Evolutionary conservation across 2,888 invertebrate species (phyloP).

Genomic region (Cantharis lateralis): DNA sequence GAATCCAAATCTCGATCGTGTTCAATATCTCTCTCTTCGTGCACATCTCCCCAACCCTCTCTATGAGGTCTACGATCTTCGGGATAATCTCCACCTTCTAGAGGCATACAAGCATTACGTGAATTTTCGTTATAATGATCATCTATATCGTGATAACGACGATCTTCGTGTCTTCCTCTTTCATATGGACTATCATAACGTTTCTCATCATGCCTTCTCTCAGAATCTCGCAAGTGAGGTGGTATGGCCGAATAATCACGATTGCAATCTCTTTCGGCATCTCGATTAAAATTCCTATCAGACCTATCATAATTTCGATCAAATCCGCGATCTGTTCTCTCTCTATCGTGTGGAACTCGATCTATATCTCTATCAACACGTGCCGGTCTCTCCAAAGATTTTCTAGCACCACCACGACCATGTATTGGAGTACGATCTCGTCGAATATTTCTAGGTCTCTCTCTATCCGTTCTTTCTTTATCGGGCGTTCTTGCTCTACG

Average conservation of each 20-base stretch:
- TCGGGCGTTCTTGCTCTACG: constrained; percentile 56
- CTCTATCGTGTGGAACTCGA: constrained; percentile 20
- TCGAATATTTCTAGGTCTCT: constrained; percentile 55
- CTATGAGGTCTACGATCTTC: constrained; percentile 50
- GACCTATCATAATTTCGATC: constrained; percentile 44
- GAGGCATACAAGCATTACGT: constrained; percentile 47
- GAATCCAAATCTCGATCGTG: constrained; percentile 48
- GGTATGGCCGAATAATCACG: constrained; percentile 45
- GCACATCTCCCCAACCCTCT: constrained; percentile 50
- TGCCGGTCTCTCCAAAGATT: constrained; percentile 43
- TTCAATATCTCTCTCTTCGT: constrained; percentile 48
- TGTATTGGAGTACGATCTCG: constrained; percentile 50
- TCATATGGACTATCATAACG: constrained; percentile 56
- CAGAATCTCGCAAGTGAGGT: constrained; percentile 44
- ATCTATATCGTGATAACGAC: constrained; percentile 50
- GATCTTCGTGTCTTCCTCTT: constrained; percentile 37
- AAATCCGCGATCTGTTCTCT: constrained; percentile 37
- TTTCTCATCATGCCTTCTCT: constrained; percentile 50
- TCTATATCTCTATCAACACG: constrained; percentile 35
- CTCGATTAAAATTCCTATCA: constrained; percentile 48
- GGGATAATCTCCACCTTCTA: constrained; percentile 45
- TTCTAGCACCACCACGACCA: constrained; percentile 36
- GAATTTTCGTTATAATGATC: constrained; percentile 49
- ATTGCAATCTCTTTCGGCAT: constrained; percentile 48
- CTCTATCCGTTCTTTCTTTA: constrained; percentile 61